phyloP scores from a whole-genome alignment of 2,888 invertebrate genomes.

The Melinopterus prodromus region DNA sequence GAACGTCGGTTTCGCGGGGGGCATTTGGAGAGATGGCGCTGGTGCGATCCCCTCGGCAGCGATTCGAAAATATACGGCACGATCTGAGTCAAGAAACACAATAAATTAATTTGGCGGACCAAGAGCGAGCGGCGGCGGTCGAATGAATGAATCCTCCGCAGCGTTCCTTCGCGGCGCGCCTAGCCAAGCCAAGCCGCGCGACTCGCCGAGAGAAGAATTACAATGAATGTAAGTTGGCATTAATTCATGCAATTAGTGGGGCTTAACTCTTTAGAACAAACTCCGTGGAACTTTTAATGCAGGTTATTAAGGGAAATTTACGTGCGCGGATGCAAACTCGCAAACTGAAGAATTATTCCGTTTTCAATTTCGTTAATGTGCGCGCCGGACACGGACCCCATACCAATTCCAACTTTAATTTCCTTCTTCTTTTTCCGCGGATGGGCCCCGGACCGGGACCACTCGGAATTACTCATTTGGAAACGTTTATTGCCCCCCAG shows the following conservation, averaged over 20 bases:
- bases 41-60: neutral
- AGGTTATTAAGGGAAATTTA: slow-evolving; percentile 59
- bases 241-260: slow-evolving; percentile 60
- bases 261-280: slow-evolving; percentile 57
- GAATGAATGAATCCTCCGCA: slow-evolving; percentile 41
- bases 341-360: slow-evolving; percentile 36
- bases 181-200: slow-evolving; percentile 42
- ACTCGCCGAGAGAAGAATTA: slow-evolving; percentile 53
- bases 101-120: slow-evolving; percentile 54
- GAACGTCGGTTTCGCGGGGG: neutral
- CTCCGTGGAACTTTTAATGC: slow-evolving; percentile 59
- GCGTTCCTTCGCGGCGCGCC: slow-evolving; percentile 43
- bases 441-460: slow-evolving; percentile 7
- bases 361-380: slow-evolving; percentile 39
- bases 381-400: slow-evolving; percentile 32
- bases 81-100: slow-evolving; percentile 47
- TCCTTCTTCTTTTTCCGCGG: neutral
- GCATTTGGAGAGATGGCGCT: neutral
- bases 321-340: slow-evolving; percentile 48
- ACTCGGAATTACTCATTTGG: slow-evolving; percentile 4
- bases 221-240: slow-evolving; percentile 59
- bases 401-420: slow-evolving; percentile 21
- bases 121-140: slow-evolving; percentile 6
- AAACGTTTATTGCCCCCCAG: neutral
- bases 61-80: slow-evolving; percentile 35